Percentiles rank a stretch among this genome's conserved stretches.
phyloP scores from a whole-genome alignment of 2,888 invertebrate genomes.

The Epirrhoe tristata region DNA sequence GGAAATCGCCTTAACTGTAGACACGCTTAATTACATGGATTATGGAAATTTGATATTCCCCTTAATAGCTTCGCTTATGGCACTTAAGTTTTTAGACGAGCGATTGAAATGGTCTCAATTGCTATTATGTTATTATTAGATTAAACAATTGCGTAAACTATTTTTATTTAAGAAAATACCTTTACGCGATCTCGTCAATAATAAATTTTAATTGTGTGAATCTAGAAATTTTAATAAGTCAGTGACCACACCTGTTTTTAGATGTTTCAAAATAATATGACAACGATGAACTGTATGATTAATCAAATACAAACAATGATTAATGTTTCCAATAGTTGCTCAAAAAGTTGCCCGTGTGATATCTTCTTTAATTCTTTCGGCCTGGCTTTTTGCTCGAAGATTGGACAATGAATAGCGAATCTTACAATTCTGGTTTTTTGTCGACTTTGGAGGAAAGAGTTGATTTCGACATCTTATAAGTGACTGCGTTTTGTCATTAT shows the following conservation, averaged over 20 bases:
- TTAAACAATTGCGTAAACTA: too few relatives aligned
- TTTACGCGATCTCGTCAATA: too few relatives aligned
- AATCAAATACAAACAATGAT: not conserved
- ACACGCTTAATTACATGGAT: conserved; percentile 47
- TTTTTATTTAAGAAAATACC: too few relatives aligned
- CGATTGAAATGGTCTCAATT: not conserved
- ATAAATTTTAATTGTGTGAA: too few relatives aligned
- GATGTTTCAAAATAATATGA: too few relatives aligned
- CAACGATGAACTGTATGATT: too few relatives aligned
- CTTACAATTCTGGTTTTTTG: conserved; percentile 1
- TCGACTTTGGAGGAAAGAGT: not conserved
- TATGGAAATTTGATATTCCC: conserved; percentile 48
- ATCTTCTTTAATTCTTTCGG: not conserved
- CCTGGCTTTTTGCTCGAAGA: conserved; percentile 7
- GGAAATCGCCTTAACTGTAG: conserved; percentile 28
- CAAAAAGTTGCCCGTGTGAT: too few relatives aligned
- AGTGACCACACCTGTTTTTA: too few relatives aligned
- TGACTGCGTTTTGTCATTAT: not conserved
- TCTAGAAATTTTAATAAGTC: too few relatives aligned
- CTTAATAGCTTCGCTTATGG: conserved; percentile 30
- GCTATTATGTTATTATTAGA: not conserved
- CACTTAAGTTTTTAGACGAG: conserved; percentile 13
- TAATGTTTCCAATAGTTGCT: not conserved
- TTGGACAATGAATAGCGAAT: conserved; percentile 2
- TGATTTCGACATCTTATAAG: not conserved